Conservation (phyloP, 2,113 vertebrate genomes). For the Furnarius figulus region DNA sequence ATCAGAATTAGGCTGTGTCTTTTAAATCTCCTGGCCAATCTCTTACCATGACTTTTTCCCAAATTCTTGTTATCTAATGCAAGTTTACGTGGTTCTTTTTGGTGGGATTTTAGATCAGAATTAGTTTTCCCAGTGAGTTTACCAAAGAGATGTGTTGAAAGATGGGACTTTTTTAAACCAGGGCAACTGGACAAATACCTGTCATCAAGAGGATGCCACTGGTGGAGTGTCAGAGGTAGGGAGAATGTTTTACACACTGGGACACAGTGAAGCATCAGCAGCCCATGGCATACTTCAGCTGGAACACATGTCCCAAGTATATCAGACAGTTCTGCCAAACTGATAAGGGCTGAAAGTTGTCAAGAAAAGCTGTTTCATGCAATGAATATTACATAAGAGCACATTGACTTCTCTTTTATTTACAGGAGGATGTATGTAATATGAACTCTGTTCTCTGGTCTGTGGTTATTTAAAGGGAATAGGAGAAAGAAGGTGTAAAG, state of each 20-base stretch:
- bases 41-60: background rate
- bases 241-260: background rate
- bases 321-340: background rate
- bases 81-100: background rate
- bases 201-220: background rate
- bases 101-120: no score
- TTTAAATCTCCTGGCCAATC: background rate
- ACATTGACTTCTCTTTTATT: background rate
- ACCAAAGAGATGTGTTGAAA: background rate
- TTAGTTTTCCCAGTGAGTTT: background rate
- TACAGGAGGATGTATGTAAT: background rate
- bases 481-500: background rate
- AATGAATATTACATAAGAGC: background rate
- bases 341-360: conserved; percentile 33
- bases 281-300: background rate
- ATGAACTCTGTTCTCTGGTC: background rate
- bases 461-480: background rate
- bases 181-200: conserved; percentile 20
- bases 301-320: background rate
- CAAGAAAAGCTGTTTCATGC: background rate
- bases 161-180: background rate
- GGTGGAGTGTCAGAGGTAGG: conserved; percentile 7
- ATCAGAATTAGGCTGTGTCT: background rate
- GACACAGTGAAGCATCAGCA: background rate
- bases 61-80: background rate